A percentile compares a stretch with the other conserved stretches of the same genome.
Conservation (phyloP, 1,140 invertebrate genomes). For the Micrasema longulum region DNA sequence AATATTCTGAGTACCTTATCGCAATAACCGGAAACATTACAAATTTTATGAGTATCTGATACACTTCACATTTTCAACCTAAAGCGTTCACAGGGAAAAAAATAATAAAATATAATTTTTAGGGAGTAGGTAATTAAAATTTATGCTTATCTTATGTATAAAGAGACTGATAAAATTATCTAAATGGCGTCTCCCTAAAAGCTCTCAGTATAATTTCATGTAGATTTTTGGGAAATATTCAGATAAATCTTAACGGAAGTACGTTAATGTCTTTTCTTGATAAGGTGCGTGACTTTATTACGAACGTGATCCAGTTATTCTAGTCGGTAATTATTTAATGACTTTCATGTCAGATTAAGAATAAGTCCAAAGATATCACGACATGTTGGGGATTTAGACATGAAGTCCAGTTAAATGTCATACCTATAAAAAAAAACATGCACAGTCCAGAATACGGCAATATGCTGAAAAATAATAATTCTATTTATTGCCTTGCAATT, state of each 20-base stretch:
- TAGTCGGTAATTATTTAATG: slow-evolving; percentile 13
- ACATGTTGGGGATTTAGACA: too few relatives aligned
- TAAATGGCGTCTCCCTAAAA: slow-evolving; percentile 8
- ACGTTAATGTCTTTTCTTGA: slow-evolving; percentile 18
- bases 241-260: slow-evolving; percentile 29
- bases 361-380: too few relatives aligned
- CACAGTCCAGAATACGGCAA: too few relatives aligned
- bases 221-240: slow-evolving; percentile 19
- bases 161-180: slow-evolving; percentile 22
- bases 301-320: not conserved
- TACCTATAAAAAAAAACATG: too few relatives aligned
- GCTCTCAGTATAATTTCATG: slow-evolving; percentile 9
- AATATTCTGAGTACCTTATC: too few relatives aligned
- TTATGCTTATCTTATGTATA: slow-evolving; percentile 23
- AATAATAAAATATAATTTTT: slow-evolving; percentile 10
- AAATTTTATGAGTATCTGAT: slow-evolving; percentile 18
- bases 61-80: not conserved
- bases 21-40: slow-evolving; percentile 22
- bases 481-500: too few relatives aligned
- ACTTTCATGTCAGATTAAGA: too few relatives aligned
- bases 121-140: slow-evolving; percentile 27
- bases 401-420: too few relatives aligned
- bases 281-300: slow-evolving; percentile 23
- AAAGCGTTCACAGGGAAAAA: not conserved
- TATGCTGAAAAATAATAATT: too few relatives aligned